Evolutionary conservation across 2,113 vertebrate species (phyloP), one percentile per base, ranked within the genome.

Genomic region (Ginglymostoma cirratum): DNA sequence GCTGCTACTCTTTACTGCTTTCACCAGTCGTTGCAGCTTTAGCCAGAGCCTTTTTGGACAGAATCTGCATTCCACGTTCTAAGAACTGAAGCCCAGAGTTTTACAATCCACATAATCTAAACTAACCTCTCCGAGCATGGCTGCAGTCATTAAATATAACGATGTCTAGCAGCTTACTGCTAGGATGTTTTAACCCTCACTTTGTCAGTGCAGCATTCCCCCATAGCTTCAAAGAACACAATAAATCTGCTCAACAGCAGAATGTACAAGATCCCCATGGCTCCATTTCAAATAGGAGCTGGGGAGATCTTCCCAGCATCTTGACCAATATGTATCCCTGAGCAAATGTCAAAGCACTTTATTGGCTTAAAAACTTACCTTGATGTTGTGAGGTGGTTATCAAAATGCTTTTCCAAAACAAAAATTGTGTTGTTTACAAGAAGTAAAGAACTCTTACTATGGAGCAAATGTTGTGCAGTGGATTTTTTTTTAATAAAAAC

Each of bases 401-500:
- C 34, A 27, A 61, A 61, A 65, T 30, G 30, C 52, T 38, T 17
- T 80, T 80, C 76, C 55, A 17, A 66, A 66, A 66, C n/a, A 38
- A 2, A 66, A 93, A 93, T 24, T 19, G 17, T 38, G 38, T 42
- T 19, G 12, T 66, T 93, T n/a, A 21, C 10, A 66, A 93, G n/a
- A 61, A 52, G 21, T 48, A 21, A 66, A 65, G 17, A 19, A 1
- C n/a, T 61, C 23, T 38, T 30, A n/a, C 4, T 67, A 34, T 5
- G 5, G 0, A 65, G 14, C 7, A 66, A 38, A 24, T 5, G 17
- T 93, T 38, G 61, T 7, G 21, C 66, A 38, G n/a, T 2, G 61
- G 7, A n/a, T 90, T 93, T 66, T 93, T 87, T 66, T 66, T 93
- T 93, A 66, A 93, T 92, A 66, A 67, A 93, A 67, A 93, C 61